phyloP scores from a whole-genome alignment of 2,888 invertebrate species.

The Atrina japonica region DNA sequence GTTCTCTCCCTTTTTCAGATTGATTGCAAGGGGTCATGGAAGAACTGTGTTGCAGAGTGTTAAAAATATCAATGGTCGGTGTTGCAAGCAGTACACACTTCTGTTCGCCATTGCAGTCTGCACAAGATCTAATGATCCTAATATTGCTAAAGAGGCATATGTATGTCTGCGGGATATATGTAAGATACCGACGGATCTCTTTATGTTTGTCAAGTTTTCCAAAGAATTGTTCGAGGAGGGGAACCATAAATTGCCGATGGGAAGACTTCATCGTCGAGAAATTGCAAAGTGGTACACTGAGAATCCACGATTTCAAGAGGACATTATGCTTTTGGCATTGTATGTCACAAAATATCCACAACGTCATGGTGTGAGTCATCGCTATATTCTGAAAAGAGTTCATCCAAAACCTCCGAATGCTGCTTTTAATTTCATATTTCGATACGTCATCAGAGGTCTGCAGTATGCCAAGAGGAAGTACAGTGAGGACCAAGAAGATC shows the following conservation, averaged over 20 bases:
- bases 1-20: constrained; percentile 19
- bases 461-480: background rate
- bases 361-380: constrained; percentile 10
- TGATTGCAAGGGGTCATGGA: constrained; percentile 1
- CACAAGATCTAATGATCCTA: background rate
- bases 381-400: background rate
- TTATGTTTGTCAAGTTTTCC: constrained; percentile 7
- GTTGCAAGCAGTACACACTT: background rate
- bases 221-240: background rate
- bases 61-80: background rate
- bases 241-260: background rate
- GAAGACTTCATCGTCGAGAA: constrained; percentile 3
- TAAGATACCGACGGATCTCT: constrained; percentile 3
- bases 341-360: constrained; percentile 13
- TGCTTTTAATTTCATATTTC: constrained; percentile 3
- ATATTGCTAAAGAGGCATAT: background rate
- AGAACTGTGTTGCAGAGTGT: background rate
- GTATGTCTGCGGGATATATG: background rate
- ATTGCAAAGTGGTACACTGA: constrained; percentile 15
- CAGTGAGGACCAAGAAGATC: too few species aligned
- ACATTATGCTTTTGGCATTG: background rate
- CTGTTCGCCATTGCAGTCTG: constrained; percentile 12
- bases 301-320: background rate
- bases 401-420: constrained; percentile 1
- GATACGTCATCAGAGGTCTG: constrained; percentile 5